Conservation (phyloP, 2,888 invertebrate genomes). For the Sceliomorpha sp. region DNA sequence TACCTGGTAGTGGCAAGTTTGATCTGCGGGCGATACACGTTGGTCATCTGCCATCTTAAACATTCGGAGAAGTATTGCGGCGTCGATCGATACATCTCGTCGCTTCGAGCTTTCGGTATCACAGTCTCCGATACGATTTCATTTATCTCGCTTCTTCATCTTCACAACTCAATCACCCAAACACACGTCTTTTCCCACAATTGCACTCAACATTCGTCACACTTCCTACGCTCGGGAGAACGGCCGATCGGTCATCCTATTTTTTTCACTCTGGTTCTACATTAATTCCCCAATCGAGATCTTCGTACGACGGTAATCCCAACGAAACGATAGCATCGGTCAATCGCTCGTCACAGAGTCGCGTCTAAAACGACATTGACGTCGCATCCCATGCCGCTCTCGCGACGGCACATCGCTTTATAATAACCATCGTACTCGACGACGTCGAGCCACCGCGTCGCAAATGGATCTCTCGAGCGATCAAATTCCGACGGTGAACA, state of each 20-base stretch:
- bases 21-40: constrained; percentile 72
- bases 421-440: neutral
- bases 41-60: constrained; percentile 77
- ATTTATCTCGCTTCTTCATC: neutral
- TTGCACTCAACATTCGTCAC: neutral
- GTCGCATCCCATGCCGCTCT: constrained; percentile 62
- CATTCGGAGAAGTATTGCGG: constrained; percentile 72
- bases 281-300: too few relatives aligned
- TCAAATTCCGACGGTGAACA: constrained; percentile 1
- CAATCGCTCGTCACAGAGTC: too few relatives aligned
- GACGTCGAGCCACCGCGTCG: constrained; percentile 2
- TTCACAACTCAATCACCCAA: too few relatives aligned
- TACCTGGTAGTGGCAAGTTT: constrained; percentile 75
- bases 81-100: constrained; percentile 52
- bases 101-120: constrained; percentile 2
- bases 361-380: too few relatives aligned
- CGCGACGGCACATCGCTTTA: neutral
- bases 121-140: constrained; percentile 9
- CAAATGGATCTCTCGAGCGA: constrained; percentile 11
- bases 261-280: too few relatives aligned
- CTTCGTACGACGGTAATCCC: too few relatives aligned
- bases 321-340: too few relatives aligned
- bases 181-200: neutral
- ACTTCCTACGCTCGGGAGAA: too few relatives aligned
- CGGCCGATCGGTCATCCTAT: too few relatives aligned